Percentiles rank a stretch among this genome's conserved stretches.
These are phyloP conservation scores for Aplysina aerophoba DNA, from an alignment of 37 sponge, comb jelly and placozoan species.

Conservation along the genomic window DNA sequence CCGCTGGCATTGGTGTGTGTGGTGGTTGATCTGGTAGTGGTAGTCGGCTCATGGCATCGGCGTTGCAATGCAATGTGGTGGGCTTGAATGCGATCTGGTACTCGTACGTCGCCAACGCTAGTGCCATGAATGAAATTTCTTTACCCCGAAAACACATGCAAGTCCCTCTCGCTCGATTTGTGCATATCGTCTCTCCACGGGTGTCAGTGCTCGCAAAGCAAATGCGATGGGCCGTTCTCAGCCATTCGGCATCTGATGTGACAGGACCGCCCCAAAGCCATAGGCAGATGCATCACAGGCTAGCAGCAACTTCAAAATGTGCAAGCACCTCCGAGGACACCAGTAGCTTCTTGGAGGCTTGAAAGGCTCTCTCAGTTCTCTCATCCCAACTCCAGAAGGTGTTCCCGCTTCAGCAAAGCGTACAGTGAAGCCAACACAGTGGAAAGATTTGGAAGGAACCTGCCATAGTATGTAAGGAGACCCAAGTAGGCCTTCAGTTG, in stretches of 20 bases:
- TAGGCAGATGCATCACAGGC: no score
- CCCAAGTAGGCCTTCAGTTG: neutral
- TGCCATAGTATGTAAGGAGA: neutral
- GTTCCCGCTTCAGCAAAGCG: neutral
- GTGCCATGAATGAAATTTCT: neutral
- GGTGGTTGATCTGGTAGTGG: neutral
- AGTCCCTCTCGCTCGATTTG: neutral
- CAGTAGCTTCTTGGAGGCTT: neutral
- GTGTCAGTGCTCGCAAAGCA: neutral
- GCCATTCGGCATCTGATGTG: constrained; percentile 6
- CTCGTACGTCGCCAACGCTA: neutral
- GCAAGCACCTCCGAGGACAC: neutral
- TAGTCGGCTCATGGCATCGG: neutral
- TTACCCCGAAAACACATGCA: neutral
- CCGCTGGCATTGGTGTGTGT: no score
- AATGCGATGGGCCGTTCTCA: no score
- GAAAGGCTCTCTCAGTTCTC: neutral
- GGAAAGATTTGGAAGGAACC: neutral
- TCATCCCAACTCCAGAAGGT: constrained; percentile 15
- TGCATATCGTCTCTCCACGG: neutral
- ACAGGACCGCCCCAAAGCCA: neutral
- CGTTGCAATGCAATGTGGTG: neutral
- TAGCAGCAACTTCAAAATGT: neutral
- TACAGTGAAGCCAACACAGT: neutral
- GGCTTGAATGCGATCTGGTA: neutral